A percentile compares a stretch with the other conserved stretches of the same genome.
phyloP scores from a whole-genome alignment of 2,888 invertebrate genomes.

The Artemia sinica region DNA sequence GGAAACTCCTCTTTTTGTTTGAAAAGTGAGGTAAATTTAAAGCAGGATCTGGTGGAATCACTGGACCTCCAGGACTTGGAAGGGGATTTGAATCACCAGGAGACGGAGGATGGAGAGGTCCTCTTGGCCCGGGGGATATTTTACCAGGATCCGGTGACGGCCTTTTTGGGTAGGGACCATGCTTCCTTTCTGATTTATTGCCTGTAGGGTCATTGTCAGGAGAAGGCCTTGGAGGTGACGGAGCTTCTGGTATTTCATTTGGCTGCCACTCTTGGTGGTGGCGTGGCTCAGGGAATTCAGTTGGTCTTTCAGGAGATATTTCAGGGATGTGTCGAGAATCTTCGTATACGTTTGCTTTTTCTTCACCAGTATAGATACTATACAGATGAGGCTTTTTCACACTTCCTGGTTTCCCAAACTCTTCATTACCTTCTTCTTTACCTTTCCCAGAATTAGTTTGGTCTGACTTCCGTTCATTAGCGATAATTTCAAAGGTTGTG shows the following conservation, averaged over 20 bases:
- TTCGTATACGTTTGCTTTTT: neutral
- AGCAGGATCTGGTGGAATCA: constrained; percentile 4
- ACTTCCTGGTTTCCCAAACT: neutral
- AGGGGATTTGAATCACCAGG: constrained; percentile 4
- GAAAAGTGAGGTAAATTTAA: neutral
- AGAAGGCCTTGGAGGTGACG: constrained; percentile 1
- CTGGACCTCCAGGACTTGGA: neutral
- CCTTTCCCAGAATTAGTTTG: too few species aligned
- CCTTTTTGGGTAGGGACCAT: neutral
- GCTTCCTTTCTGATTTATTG: neutral
- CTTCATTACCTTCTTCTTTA: neutral
- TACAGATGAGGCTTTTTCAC: neutral
- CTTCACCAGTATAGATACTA: constrained; percentile 5
- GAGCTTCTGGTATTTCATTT: neutral
- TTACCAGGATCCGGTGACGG: neutral
- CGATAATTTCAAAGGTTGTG: neutral
- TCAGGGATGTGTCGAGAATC: constrained; percentile 1
- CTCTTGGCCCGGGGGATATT: neutral
- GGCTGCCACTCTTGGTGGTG: constrained; percentile 5
- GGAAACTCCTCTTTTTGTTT: too few species aligned
- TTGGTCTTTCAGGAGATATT: neutral
- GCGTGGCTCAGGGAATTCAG: neutral
- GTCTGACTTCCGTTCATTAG: neutral
- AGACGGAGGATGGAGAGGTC: neutral
- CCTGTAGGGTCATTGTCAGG: neutral